Conservation (phyloP, 2,888 invertebrate genomes). For the Drosophila koepferae region DNA sequence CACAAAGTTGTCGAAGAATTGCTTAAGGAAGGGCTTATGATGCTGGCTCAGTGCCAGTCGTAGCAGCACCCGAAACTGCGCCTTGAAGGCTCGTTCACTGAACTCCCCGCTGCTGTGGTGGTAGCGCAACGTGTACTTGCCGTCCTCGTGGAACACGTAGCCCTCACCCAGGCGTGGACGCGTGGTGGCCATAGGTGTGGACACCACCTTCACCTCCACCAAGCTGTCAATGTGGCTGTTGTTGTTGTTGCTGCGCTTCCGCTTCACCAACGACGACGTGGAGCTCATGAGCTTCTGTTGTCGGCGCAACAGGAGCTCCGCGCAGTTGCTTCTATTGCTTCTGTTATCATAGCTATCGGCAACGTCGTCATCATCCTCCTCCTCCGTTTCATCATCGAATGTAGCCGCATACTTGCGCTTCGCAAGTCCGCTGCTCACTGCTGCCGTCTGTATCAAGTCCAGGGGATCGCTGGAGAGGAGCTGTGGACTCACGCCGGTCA, state of each 20-base stretch:
- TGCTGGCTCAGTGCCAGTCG: slow-evolving; percentile 82
- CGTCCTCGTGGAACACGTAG: slow-evolving; percentile 82
- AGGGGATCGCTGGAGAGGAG: slow-evolving; percentile 73
- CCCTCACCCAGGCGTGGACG: slow-evolving; percentile 72
- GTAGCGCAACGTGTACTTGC: slow-evolving; percentile 80
- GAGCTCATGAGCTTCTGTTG: slow-evolving; percentile 42
- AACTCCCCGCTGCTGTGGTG: slow-evolving; percentile 83
- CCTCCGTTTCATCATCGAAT: slow-evolving; percentile 57
- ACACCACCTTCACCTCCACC: slow-evolving; percentile 27
- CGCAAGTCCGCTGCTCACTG: slow-evolving; percentile 55
- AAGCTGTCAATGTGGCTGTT: slow-evolving; percentile 30
- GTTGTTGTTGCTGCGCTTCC: slow-evolving; percentile 60
- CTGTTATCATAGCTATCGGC: slow-evolving; percentile 38
- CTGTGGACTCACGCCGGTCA: slow-evolving; percentile 20
- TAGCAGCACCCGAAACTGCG: slow-evolving; percentile 83
- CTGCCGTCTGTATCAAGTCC: slow-evolving; percentile 76
- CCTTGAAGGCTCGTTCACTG: slow-evolving; percentile 83
- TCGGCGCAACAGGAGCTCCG: slow-evolving; percentile 36
- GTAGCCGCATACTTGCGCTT: slow-evolving; percentile 72
- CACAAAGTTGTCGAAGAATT: slow-evolving; percentile 83
- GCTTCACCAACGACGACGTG: slow-evolving; percentile 46
- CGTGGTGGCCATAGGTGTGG: slow-evolving; percentile 10
- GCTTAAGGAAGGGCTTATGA: slow-evolving; percentile 83
- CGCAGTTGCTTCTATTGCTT: slow-evolving; percentile 43
- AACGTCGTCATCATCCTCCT: slow-evolving; percentile 50